Percentiles rank a stretch among this genome's conserved stretches.
These are phyloP conservation scores for Heterohyrax brucei DNA, from an alignment of 2,797 vertebrate species.

Conservation along the genomic window DNA sequence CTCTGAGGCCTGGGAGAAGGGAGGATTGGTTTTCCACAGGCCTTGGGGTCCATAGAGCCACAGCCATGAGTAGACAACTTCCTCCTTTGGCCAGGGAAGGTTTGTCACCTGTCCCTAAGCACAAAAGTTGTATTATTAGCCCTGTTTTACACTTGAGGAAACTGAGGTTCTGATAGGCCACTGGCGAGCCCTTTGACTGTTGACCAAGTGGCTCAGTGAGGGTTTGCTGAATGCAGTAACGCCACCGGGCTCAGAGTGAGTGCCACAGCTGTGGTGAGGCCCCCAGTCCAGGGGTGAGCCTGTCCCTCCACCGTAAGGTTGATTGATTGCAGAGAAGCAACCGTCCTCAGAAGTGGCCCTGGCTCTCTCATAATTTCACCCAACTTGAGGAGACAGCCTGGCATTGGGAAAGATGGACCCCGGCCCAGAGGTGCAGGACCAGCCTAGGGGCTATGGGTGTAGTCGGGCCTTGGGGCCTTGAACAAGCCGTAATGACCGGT, in stretches of 20 bases:
- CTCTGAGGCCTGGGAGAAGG: slow-evolving; percentile 52
- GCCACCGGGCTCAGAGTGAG: background rate
- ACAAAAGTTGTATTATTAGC: background rate
- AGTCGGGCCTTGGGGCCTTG: background rate
- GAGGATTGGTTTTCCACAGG: background rate
- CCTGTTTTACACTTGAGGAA: background rate
- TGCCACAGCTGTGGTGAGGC: background rate
- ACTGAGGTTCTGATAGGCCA: background rate
- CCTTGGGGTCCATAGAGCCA: fast-evolving
- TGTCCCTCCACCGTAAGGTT: background rate
- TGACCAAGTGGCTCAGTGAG: background rate
- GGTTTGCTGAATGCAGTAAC: too few relatives aligned
- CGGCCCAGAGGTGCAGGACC: background rate
- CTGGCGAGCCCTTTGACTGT: background rate
- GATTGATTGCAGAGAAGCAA: background rate
- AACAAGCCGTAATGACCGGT: background rate
- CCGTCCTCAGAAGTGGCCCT: background rate
- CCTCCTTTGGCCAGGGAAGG: background rate
- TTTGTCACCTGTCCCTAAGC: background rate
- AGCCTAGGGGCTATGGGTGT: background rate
- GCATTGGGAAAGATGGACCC: background rate
- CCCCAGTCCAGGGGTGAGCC: background rate
- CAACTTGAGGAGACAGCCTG: background rate
- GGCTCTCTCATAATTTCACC: fast-evolving
- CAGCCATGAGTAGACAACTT: background rate